Evolutionary conservation across 2,888 invertebrate species (phyloP), one percentile per base, ranked within the genome.

Genomic region (Drosophila paucipuncta): DNA sequence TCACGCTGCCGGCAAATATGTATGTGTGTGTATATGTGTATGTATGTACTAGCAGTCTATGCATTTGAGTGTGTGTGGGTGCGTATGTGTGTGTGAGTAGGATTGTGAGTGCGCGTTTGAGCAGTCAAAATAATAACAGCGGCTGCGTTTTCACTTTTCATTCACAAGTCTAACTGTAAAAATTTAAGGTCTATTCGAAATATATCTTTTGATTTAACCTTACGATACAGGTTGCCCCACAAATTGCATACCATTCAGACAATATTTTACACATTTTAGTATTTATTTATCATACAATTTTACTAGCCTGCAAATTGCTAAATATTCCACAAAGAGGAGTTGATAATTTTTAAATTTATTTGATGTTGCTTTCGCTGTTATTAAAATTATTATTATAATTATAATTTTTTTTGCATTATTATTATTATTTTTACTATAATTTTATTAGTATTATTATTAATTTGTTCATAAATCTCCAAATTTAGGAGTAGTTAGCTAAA

Each of bases 121-220:
- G 68, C 73, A 80, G 78, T 78, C 79, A 85, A 79, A 88, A 83
- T 75, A 84, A 85, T 77, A 85, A 78, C 83, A 88, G 70, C 76
- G 72, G 54, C 85, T 49, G 53, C 68, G 81, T 80, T 87, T 87
- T 87, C 87, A 87, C 87, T 87, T 87, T 87, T 66, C 77, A 90
- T 83, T 70, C 58, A 68, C 59, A 58, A 66, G 50, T 37, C 73
- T 47, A 62, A 58, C 37, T 55, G 67, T 16, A 5, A 35, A 33
- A 35, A 35, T 35, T 35, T 35, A 35, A 35, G 35, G 35, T 35
- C 35, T 35, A 35, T 70, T 65, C 52, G 47, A 47, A 11, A 39
- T 50, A 35, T 37, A 10, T 39, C 13, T 50, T n/a, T 47, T 22
- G n/a, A 33, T 68, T 39, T 13, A 16, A 49, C 2, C n/a, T 6